phyloP scores from a whole-genome alignment of 2,888 invertebrate genomes.

The Trachelus iudaicus region DNA sequence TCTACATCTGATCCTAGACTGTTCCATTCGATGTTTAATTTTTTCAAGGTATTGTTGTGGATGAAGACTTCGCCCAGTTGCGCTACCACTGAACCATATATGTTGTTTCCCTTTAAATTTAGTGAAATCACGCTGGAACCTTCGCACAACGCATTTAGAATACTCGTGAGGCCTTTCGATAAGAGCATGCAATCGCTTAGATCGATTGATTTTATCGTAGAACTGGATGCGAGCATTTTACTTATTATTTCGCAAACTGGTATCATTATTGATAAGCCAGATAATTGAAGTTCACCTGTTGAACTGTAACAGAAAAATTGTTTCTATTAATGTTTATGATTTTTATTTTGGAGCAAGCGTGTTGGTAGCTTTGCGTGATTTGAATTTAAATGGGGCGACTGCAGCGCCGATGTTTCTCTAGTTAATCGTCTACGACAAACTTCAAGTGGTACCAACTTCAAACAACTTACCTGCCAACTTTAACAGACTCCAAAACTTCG shows the following conservation, averaged over 20 bases:
- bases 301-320: slow-evolving; percentile 37
- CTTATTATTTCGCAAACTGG: slow-evolving; percentile 57
- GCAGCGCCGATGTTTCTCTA: neutral
- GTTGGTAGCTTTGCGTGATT: neutral
- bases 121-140: slow-evolving; percentile 54
- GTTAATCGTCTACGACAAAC: neutral
- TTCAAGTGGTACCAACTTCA: slow-evolving; percentile 3
- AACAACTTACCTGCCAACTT: slow-evolving; percentile 47
- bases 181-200: slow-evolving; percentile 62
- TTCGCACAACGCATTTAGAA: slow-evolving; percentile 57
- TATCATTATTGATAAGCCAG: slow-evolving; percentile 50
- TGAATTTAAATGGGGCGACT: neutral
- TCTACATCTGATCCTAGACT: slow-evolving; percentile 54
- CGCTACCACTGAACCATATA: slow-evolving; percentile 51
- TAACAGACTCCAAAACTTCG: slow-evolving; percentile 50
- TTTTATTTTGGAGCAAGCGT: neutral
- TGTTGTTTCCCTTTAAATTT: slow-evolving; percentile 63
- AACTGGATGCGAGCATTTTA: slow-evolving; percentile 58
- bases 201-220: slow-evolving; percentile 55
- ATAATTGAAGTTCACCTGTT: slow-evolving; percentile 48
- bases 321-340: neutral
- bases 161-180: slow-evolving; percentile 53
- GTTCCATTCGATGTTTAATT: slow-evolving; percentile 60
- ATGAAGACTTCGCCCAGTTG: slow-evolving; percentile 58
- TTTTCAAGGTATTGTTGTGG: slow-evolving; percentile 55